Base-by-base conservation (phyloP, 2,113 vertebrate genomes). In the Puma concolor region DNA sequence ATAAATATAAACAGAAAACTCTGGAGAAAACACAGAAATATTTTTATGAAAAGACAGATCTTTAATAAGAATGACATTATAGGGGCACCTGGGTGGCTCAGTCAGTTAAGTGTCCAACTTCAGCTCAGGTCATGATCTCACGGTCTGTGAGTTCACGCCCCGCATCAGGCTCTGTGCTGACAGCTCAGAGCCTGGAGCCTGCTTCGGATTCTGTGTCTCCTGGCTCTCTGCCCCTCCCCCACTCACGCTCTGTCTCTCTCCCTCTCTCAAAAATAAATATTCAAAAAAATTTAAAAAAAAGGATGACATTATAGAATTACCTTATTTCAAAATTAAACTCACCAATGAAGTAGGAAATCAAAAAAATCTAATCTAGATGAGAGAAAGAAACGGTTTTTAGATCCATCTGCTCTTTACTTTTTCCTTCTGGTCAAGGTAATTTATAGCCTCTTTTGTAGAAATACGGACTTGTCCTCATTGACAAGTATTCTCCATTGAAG, bases 261-360 rank as follows among this genome's bases (percentile, higher is more conserved):
- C 44, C 44, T 44, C 44, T 44, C 8, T 44, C 44, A 44, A 44
- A 44, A 44, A 44, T 44, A 44, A 44, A 44, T 44, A 44, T 44
- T 44, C 44, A 44, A 44, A 44, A 44, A 44, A 44, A 44, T 9
- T 41, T 9, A 0, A 44, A 44, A 44, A 44, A 44, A 66, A 88
- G n/a, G n/a, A 91, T 44, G 2, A n/a, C 10, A 64, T 23, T 25
- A 41, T 66, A 76, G 44, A 11, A 67, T 60, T 36, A 76, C 38
- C 52, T 80, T 96, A 64, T 41, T 96, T 96, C 21, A 86, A 85
- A 83, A 89, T 6, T 60, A 66, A 81, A 52, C 41, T 72, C 38
- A 82, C 33, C 19, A 36, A 60, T 60, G 31, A 83, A 69, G 23
- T 69, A 50, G 12, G 60, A 88, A 77, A 77, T 89, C 13, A 66